phyloP scores from a whole-genome alignment of 2,888 invertebrate genomes.

The Himalopsyche anomala region DNA sequence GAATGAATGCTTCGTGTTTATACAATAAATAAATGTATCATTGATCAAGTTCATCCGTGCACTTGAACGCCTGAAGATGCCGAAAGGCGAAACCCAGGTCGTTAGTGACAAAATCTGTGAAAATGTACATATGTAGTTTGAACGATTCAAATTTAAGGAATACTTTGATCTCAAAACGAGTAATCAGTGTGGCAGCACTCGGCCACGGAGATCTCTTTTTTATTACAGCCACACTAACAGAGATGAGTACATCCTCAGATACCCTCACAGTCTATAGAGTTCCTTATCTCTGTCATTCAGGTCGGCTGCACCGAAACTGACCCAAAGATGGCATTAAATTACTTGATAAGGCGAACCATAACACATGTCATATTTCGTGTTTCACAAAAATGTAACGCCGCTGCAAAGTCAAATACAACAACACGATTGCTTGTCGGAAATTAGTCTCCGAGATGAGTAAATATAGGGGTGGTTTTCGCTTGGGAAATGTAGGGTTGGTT shows the following conservation, averaged over 20 bases:
- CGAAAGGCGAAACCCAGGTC: too few relatives aligned
- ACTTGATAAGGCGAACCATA: slow-evolving; percentile 61
- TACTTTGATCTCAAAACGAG: too few relatives aligned
- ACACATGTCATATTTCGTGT: slow-evolving; percentile 65
- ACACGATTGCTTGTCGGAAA: slow-evolving; percentile 54
- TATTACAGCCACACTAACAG: slow-evolving; percentile 27
- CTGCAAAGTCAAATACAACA: slow-evolving; percentile 48
- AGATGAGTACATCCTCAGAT: not conserved
- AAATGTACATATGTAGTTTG: too few relatives aligned
- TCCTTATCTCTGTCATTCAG: slow-evolving; percentile 65
- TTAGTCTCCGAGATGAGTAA: slow-evolving; percentile 24
- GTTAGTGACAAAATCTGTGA: too few relatives aligned
- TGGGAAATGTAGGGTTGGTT: slow-evolving; percentile 61
- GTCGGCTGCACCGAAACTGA: slow-evolving; percentile 65
- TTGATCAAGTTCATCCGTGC: too few relatives aligned
- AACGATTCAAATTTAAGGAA: too few relatives aligned
- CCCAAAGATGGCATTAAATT: slow-evolving; percentile 65
- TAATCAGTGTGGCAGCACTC: too few relatives aligned
- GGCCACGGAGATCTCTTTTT: not conserved
- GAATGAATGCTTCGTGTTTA: too few relatives aligned
- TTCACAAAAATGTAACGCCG: slow-evolving; percentile 59
- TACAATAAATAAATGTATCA: too few relatives aligned
- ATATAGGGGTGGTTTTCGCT: slow-evolving; percentile 50
- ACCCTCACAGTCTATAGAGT: slow-evolving; percentile 30
- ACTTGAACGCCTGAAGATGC: too few relatives aligned